phyloP scores from a whole-genome alignment of 2,797 vertebrate genomes.

The Enteromius radiatus region DNA sequence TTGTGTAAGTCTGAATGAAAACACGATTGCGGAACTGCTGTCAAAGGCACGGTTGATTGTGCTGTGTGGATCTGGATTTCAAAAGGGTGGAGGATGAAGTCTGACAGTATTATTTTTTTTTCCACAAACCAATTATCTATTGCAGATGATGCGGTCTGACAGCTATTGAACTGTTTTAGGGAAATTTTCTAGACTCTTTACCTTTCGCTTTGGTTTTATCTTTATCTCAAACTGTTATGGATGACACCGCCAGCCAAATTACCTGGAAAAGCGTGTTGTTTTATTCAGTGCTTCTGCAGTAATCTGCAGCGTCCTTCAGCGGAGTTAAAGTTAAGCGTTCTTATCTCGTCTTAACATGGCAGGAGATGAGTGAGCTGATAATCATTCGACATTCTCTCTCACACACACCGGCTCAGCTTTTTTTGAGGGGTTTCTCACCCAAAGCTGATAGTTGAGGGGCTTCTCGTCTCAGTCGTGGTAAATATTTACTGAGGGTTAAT shows the following conservation, averaged over 20 bases:
- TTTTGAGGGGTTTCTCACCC: slow-evolving; percentile 5
- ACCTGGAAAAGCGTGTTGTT: slow-evolving; percentile 26
- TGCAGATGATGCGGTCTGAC: slow-evolving; percentile 25
- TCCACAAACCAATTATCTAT: slow-evolving; percentile 41
- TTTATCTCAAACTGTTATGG: slow-evolving; percentile 11
- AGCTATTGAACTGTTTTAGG: slow-evolving; percentile 1
- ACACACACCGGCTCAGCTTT: slow-evolving; percentile 2
- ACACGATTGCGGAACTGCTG: neutral
- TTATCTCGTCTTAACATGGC: slow-evolving; percentile 44
- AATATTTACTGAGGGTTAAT: slow-evolving; percentile 50
- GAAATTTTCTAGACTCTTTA: neutral
- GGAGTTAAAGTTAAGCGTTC: slow-evolving; percentile 14
- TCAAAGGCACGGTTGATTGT: slow-evolving; percentile 16
- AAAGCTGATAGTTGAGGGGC: slow-evolving; percentile 7
- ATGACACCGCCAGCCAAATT: slow-evolving; percentile 17
- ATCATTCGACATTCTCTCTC: slow-evolving; percentile 17
- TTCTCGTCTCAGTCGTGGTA: slow-evolving; percentile 29
- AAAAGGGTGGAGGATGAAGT: slow-evolving; percentile 5
- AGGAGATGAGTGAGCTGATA: slow-evolving; percentile 37
- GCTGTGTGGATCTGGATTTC: neutral
- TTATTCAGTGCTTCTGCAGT: slow-evolving; percentile 23
- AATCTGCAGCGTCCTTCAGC: slow-evolving; percentile 40
- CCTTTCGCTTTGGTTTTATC: slow-evolving; percentile 11
- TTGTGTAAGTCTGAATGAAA: slow-evolving; percentile 32
- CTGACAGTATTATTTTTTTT: slow-evolving; percentile 20